Evolutionary conservation across 1,140 invertebrate species (phyloP), one percentile per base, ranked within the genome.

Genomic region (Bombus terrestris): DNA sequence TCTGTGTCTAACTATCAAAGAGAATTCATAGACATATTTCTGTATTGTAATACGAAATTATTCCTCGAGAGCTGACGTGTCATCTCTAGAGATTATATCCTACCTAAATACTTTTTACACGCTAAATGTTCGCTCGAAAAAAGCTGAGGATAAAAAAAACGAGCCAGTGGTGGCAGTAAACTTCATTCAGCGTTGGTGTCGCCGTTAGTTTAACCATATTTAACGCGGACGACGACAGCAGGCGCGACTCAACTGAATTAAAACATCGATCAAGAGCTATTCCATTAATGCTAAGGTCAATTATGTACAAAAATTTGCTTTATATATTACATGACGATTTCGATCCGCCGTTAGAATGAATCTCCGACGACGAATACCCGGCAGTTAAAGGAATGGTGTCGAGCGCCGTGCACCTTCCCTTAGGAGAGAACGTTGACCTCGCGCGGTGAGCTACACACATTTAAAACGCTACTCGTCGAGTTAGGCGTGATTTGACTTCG

Each of bases 371-470:
- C 85, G 80, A 32, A 88, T 89, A 78, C 47, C 86, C 73, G 81
- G 92, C 89, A 92, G 88, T 91, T 78, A 89, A 71, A 91, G 87
- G 91, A 89, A 87, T 86, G 88, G 72, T 88, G 85, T 85, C 69
- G 28, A 79, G 74, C 72, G 68, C 37, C 57, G 32, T 73, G 59
- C 83, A 86, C 85, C 86, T 86, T 90, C 86, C 74, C 85, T 93
- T 94, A 95, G 86, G 94, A 95, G 76, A 95, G 90, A 83, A 95
- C 94, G 85, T 95, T 95, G 41, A 95, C 94, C 90, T 95, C 94
- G 10, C 94, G 93, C 12, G 95, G 94, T 41, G 95, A 95, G 32
- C 93, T 93, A 71, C 94, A 95, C n/a, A 95, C 94, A 41, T 94
- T 92, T 68, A 95, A 87, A 53, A 95, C 94, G 41, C 89, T 93